A percentile compares a stretch with the other conserved stretches of the same genome.
Conservation (phyloP, 2,113 vertebrate genomes). For the Trachemys scripta region DNA sequence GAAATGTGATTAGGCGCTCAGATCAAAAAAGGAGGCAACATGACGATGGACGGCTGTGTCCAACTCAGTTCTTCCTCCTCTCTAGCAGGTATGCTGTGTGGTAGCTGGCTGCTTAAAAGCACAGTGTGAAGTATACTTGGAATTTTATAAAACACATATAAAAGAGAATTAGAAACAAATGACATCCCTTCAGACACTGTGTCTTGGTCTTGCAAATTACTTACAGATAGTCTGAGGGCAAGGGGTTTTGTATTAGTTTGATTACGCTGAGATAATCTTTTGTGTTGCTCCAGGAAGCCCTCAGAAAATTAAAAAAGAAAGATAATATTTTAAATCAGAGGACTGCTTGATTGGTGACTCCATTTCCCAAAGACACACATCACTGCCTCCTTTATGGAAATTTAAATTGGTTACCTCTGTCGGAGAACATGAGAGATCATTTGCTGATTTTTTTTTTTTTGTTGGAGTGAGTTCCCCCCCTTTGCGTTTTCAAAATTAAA, state of each 20-base stretch:
- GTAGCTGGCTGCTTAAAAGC: neutral
- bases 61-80: rapidly evolving
- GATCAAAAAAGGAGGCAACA: neutral
- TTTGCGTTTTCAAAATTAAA: slow-evolving; percentile 55
- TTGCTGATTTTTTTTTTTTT: slow-evolving; percentile 70
- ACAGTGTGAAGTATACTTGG: neutral
- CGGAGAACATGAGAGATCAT: slow-evolving; percentile 68
- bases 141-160: neutral
- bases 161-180: slow-evolving; percentile 6
- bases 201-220: slow-evolving; percentile 8
- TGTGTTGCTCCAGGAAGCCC: slow-evolving; percentile 42
- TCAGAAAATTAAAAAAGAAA: neutral
- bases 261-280: slow-evolving; percentile 64
- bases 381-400: slow-evolving; percentile 72
- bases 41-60: rapidly evolving
- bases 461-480: neutral
- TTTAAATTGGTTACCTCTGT: slow-evolving; percentile 75
- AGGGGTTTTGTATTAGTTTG: slow-evolving; percentile 55
- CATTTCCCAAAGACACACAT: slow-evolving; percentile 52
- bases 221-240: neutral
- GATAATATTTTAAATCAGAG: slow-evolving; percentile 66
- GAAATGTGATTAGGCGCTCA: neutral
- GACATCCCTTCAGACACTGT: neutral
- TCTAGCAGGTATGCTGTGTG: rapidly evolving
- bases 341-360: slow-evolving; percentile 56